Evolutionary conservation across 2,113 vertebrate species (phyloP).

Genomic region (Panurus biarmicus): DNA sequence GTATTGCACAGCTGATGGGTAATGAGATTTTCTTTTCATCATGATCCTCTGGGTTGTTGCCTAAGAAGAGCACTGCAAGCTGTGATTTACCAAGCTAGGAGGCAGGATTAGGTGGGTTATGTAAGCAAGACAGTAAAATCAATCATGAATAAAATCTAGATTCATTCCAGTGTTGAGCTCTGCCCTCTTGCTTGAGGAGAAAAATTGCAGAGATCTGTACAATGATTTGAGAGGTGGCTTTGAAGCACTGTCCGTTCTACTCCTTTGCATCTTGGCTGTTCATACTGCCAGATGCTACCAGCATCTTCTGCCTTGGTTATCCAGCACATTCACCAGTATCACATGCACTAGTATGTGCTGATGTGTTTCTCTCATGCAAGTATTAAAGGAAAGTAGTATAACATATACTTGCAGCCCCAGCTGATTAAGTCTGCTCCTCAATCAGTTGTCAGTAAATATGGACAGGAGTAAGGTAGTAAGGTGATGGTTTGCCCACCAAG

Average conservation of each 20-base stretch:
- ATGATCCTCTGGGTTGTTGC: background rate
- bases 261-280: background rate
- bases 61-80: background rate
- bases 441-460: background rate
- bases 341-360: background rate
- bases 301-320: background rate
- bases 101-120: constrained; percentile 3
- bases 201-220: background rate
- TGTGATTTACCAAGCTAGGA: background rate
- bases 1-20: background rate
- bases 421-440: background rate
- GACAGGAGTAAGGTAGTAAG: background rate
- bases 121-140: constrained; percentile 19
- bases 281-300: background rate
- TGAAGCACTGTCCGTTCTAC: background rate
- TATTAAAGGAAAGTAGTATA: background rate
- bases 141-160: background rate
- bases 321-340: background rate
- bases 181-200: background rate
- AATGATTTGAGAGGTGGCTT: background rate
- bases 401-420: background rate
- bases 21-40: constrained; percentile 42
- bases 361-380: background rate
- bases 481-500: background rate
- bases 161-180: background rate